Evolutionary conservation across 2,888 invertebrate genomes (phyloP).

Genomic region (Cryptophagus acutangulus): DNA sequence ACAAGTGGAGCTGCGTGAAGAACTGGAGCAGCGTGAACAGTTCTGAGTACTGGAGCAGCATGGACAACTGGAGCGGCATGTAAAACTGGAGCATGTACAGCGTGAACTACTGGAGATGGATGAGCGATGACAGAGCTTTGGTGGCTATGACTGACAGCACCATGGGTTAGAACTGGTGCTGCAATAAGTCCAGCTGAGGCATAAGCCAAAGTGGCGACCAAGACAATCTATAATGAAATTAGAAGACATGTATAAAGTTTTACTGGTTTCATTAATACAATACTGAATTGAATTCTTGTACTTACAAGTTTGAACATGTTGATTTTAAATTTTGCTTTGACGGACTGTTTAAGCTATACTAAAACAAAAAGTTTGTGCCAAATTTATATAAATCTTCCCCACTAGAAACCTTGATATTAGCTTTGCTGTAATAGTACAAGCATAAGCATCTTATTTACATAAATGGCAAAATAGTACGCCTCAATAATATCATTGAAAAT

Average conservation of each 20-base stretch:
- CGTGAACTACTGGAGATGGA: conserved; percentile 37
- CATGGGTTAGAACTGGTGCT: conserved; percentile 16
- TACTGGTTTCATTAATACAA: neutral
- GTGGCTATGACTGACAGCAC: conserved; percentile 8
- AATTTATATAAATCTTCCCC: too few relatives aligned
- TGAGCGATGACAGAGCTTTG: conserved; percentile 19
- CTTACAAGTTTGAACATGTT: conserved; percentile 32
- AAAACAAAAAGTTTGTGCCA: too few relatives aligned
- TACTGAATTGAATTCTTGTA: conserved; percentile 7
- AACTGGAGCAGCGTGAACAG: conserved; percentile 19
- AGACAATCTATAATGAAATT: conserved; percentile 48
- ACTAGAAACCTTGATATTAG: too few relatives aligned
- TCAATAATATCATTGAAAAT: too few relatives aligned
- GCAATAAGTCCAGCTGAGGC: conserved; percentile 29
- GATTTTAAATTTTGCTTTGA: conserved; percentile 12
- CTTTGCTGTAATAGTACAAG: too few relatives aligned
- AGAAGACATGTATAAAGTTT: conserved; percentile 1
- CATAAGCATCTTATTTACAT: too few relatives aligned
- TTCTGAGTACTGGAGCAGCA: conserved; percentile 29
- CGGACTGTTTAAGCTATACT: conserved; percentile 6
- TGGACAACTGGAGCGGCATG: conserved; percentile 26
- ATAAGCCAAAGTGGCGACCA: conserved; percentile 52
- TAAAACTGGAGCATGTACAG: conserved; percentile 30
- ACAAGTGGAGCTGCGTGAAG: conserved; percentile 21
- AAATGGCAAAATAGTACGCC: too few relatives aligned